These are phyloP conservation scores for Recurvirostra avosetta DNA, from an alignment of 2,113 vertebrate species.

Conservation along the genomic window DNA sequence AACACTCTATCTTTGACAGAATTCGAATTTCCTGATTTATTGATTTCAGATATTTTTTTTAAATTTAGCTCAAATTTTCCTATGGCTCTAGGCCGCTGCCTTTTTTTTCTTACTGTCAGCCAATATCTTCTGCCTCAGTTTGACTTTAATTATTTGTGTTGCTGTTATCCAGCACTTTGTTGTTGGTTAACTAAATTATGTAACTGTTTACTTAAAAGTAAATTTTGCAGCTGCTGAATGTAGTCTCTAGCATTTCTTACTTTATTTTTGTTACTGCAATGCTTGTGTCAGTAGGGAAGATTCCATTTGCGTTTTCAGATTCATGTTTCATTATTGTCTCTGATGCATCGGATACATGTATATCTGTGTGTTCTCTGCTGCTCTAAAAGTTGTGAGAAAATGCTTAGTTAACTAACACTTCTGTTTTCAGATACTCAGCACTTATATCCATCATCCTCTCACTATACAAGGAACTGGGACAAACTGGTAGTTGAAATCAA, in stretches of 20 bases:
- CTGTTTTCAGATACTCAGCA: constrained; percentile 74
- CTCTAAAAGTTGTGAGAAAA: neutral
- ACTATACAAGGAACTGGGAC: constrained; percentile 90
- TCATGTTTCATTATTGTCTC: neutral
- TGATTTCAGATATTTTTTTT: neutral
- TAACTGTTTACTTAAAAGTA: neutral
- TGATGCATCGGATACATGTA: neutral
- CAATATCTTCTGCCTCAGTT: neutral
- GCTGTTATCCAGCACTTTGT: neutral
- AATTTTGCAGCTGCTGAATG: neutral
- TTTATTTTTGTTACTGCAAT: neutral
- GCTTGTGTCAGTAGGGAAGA: neutral
- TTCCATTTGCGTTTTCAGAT: neutral
- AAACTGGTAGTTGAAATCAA: constrained; percentile 89
- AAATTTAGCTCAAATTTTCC: neutral
- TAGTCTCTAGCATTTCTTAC: neutral
- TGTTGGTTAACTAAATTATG: neutral
- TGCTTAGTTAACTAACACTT: neutral
- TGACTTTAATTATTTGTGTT: neutral
- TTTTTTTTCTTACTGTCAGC: neutral
- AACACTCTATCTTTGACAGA: neutral
- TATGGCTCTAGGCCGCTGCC: neutral
- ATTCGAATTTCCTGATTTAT: neutral
- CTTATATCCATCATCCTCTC: constrained; percentile 88
- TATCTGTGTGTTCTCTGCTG: neutral